Base-by-base conservation (phyloP, 2,797 vertebrate genomes). In the Cyprinella venusta region DNA sequence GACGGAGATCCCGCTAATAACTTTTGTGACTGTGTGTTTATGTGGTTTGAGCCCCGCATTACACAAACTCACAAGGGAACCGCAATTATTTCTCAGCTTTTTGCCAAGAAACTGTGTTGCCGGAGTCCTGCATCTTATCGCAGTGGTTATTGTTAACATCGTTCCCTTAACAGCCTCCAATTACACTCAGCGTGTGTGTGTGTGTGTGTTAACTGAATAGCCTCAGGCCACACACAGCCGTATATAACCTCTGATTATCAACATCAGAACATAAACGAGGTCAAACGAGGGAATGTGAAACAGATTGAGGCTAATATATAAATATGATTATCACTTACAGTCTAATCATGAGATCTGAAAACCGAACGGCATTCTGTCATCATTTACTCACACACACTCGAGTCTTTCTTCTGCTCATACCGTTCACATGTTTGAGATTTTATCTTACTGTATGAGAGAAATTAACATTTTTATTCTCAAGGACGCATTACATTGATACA, bases 101-200 rank as follows among this genome's bases (percentile, higher is more conserved):
- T 48, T 76, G 63, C 80, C 75, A 48, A 84, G 77, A 48, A 82
- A 64, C 61, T 71, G 65, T 65, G 71, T 36, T 16, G 48, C 48
- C 52, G 6, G 50, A 72, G 79, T 59, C 72, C 65, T 54, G 77
- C 38, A 45, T 80, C 64, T 76, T 86, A 84, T 76, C 13, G 21
- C 33, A 5, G 48, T 77, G 76, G 84, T 84, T 83, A 87, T 67
- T 79, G 81, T 85, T 56, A 85, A 85, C 81, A 85, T 84, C 38
- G 21, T 75, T 72, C 33, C 74, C 56, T 68, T 84, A 87, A 87
- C 74, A 38, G 84, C 68, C 78, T 84, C 68, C 84, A 84, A 76
- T 82, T 87, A 84, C 50, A 33, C 61, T 52, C 36, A 2, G 67
- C 45, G 16, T 16, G 42, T 8, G 26, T 30, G 36, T 36, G 33